Evolutionary conservation across 2,113 vertebrate genomes (phyloP), one percentile per base, ranked within the genome.

Genomic region (Sturnira hondurensis): DNA sequence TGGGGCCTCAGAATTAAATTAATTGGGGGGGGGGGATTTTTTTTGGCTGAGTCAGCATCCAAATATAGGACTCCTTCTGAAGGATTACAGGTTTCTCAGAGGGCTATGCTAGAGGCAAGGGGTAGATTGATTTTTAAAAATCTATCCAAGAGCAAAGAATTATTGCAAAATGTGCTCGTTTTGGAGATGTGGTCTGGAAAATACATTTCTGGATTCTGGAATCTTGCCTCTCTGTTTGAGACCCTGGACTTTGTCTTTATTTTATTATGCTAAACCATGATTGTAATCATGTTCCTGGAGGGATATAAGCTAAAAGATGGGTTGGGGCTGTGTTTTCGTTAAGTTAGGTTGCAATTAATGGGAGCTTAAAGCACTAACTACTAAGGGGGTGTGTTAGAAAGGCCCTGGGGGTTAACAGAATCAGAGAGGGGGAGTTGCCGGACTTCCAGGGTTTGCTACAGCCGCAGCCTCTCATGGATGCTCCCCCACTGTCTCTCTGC

Each of bases 41-140:
- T 93, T 95, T 93, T 90, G 56, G 95, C 94, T 92, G 97, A 97
- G 77, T 97, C 85, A 93, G 65, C 88, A 96, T 78, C 82, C 74
- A 96, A 78, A 91, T 81, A 84, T 74, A 96, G 93, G 63, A 7
- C 36, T 95, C 77, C 43, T 94, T 93, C 82, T 76, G 74, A 97
- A 93, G 93, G 63, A 86, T 0, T 80, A 41, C 45, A 17, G 70
- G 12, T 93, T 97, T 96, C 93, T 94, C 73, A 83, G 52, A 93
- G 82, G 47, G 61, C 89, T 91, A 41, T 87, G 86, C 93, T 96
- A 14, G 50, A 96, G 86, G 56, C 65, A 89, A 94, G 43, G 47
- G 82, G 56, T 36, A 78, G 68, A 91, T 3, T 85, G 47, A 77
- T n/a, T 92, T 92, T 93, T 47, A 12, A 93, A 89, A 95, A 47